Evolutionary conservation across 2,888 invertebrate species (phyloP).

Genomic region (Dicroscelio sp.): DNA sequence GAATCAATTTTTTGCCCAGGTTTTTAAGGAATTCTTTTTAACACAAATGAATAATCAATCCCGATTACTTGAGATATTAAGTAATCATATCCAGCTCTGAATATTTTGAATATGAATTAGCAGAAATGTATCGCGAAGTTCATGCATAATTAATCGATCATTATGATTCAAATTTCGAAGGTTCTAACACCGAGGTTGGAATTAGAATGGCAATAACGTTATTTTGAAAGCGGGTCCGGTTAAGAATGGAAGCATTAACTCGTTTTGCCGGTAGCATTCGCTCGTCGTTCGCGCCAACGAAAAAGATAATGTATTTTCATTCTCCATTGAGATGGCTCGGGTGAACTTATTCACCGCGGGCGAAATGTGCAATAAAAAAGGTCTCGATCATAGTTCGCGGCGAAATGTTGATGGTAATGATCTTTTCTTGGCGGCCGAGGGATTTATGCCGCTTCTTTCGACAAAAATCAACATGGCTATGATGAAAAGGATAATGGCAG

Average conservation of each 20-base stretch:
- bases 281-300: constrained; percentile 53
- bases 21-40: no score
- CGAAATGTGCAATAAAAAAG: constrained; percentile 66
- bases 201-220: constrained; percentile 49
- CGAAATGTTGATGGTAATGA: constrained; percentile 68
- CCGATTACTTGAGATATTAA: background rate
- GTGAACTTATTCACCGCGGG: constrained; percentile 66
- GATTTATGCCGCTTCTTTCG: constrained; percentile 62
- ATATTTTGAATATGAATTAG: constrained; percentile 36
- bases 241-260: constrained; percentile 70
- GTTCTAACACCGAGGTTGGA: constrained; percentile 4
- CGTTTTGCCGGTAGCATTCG: constrained; percentile 69
- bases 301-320: constrained; percentile 75
- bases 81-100: background rate
- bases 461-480: constrained; percentile 65
- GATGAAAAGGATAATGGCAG: constrained; percentile 66
- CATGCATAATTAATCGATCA: constrained; percentile 60
- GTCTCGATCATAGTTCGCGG: constrained; percentile 63
- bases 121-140: background rate
- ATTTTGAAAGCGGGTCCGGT: constrained; percentile 45
- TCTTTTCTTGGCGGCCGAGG: constrained; percentile 51
- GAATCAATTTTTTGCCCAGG: no score
- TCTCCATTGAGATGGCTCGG: constrained; percentile 67
- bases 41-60: no score
- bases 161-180: constrained; percentile 67